A percentile compares a stretch with the other conserved stretches of the same genome.
Conservation (phyloP, 2,113 vertebrate genomes). For the Xenotilapia longispinis region DNA sequence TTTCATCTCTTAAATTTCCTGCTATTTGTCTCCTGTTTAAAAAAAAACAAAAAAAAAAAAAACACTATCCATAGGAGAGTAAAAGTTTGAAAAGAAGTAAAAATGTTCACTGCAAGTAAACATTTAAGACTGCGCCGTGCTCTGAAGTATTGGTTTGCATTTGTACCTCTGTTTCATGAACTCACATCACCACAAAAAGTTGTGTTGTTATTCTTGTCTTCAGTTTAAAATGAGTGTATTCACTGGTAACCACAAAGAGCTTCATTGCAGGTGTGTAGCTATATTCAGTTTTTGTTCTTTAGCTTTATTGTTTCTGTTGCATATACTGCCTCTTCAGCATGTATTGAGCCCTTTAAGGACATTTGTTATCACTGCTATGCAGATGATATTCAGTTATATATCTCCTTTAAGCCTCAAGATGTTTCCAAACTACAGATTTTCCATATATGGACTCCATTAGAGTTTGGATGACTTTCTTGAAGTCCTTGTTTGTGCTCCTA, state of each 20-base stretch:
- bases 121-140: not conserved
- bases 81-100: not conserved
- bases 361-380: not conserved
- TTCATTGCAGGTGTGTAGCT: not conserved
- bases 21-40: not conserved
- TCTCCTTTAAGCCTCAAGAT: not conserved
- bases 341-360: not conserved
- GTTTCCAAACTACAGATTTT: not conserved
- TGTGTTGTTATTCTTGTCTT: not conserved
- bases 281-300: not conserved
- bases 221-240: rapidly evolving
- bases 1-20: not conserved
- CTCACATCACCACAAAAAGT: not conserved
- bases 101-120: not conserved
- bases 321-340: not conserved
- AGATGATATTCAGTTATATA: not conserved
- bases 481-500: not conserved
- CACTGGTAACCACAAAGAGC: not conserved
- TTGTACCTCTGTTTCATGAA: not conserved
- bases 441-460: not conserved
- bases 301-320: not conserved
- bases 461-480: not conserved
- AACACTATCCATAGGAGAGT: rapidly evolving
- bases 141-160: not conserved
- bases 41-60: not conserved